Evolutionary conservation across 2,113 vertebrate species (phyloP), one percentile per base, ranked within the genome.

Genomic region (Mustela lutreola): DNA sequence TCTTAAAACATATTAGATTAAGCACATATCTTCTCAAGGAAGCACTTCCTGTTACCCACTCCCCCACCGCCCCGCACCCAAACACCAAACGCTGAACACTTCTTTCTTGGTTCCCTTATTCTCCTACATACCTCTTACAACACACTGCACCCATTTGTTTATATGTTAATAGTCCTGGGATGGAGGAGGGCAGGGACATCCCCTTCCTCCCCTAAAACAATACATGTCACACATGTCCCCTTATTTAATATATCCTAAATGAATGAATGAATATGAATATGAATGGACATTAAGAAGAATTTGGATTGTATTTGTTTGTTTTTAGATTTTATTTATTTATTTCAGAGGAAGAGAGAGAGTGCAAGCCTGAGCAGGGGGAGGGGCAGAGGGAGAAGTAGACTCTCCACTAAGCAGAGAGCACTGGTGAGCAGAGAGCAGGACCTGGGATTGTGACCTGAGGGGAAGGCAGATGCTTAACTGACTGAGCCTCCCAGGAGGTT

Each of bases 11-110:
- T 82, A 78, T 42, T 97, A 86, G 42, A 67, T 56, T 78, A 91
- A 84, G 36, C 89, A 83, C 26, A 21, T 87, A 81, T 88, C 76
- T 88, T 90, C 36, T 58, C 31, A 62, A 96, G 84, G 75, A 92
- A 94, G 73, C 56, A 88, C 33, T 93, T 67, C n/a, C 33, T 89
- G 45, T 84, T 88, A 65, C 10, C 12, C 63, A 2, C 28, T 4
- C 12, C 28, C 70, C 9, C 7, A 3, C 22, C 12, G 3, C 7
- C 5, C 22, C 4, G 53, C 3, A 7, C 10, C 18, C 53, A 86
- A 86, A 95, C 2, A 42, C 31, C 5, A 33, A 95, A 82, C 26
- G 75, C 26, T 63, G 18, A 91, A 48, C 24, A 48, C 48, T 67
- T 95, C 53, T 92, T 78, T 89, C 63, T 75, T 85, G 42, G 22